Conservation (phyloP, 2,113 vertebrate species). For the Carettochelys insculpta region DNA sequence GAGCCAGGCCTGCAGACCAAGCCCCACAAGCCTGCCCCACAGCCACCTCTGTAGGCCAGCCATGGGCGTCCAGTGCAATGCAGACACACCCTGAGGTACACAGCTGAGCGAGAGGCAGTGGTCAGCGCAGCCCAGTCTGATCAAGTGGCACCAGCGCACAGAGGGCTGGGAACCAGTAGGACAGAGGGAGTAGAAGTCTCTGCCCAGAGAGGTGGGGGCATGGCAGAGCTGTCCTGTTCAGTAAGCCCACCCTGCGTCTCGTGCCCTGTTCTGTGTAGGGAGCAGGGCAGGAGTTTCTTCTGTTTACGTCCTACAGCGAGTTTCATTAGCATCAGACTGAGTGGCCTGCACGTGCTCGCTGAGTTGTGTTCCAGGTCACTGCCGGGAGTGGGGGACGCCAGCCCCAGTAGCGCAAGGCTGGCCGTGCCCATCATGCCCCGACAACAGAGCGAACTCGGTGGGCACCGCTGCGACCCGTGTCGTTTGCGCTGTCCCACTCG, state of each 20-base stretch:
- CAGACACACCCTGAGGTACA: background rate
- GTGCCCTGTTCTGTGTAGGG: background rate
- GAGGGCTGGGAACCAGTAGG: background rate
- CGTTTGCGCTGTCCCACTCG: background rate
- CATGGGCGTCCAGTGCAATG: background rate
- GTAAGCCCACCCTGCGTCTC: background rate
- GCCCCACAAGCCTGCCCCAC: no score
- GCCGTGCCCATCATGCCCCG: fast-evolving
- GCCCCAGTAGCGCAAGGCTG: background rate
- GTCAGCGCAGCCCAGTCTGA: background rate
- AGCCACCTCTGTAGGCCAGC: background rate
- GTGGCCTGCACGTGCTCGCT: background rate
- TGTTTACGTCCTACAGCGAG: background rate
- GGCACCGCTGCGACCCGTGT: background rate
- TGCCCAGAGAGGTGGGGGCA: background rate
- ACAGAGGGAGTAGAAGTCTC: background rate
- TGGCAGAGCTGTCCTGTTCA: background rate
- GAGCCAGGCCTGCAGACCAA: background rate
- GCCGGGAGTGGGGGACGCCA: background rate
- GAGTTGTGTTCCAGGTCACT: background rate
- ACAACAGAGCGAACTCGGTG: background rate
- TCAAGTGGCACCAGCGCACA: fast-evolving
- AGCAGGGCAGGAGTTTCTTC: background rate
- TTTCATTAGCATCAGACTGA: background rate
- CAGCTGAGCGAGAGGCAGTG: background rate